These are phyloP conservation scores for Athripsodes cinereus DNA, from an alignment of 2,888 invertebrate species.

Conservation along the genomic window DNA sequence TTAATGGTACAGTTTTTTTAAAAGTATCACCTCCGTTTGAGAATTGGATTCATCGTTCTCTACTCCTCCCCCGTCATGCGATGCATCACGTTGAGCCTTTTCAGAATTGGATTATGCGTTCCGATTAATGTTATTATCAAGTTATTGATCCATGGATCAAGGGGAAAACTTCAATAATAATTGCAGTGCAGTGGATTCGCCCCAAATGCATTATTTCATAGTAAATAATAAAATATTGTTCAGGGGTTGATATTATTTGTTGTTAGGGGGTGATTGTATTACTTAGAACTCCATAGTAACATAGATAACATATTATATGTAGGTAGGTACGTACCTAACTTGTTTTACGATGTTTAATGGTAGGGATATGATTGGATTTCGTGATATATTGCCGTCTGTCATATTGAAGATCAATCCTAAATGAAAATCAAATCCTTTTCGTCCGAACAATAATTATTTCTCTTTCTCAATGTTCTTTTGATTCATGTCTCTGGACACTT, in stretches of 20 bases:
- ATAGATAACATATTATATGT: too few species aligned
- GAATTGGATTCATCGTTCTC: too few species aligned
- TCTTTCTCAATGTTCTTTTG: too few species aligned
- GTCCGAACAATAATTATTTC: too few species aligned
- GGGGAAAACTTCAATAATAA: background rate
- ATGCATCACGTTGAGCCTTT: too few species aligned
- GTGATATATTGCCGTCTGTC: background rate
- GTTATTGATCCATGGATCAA: background rate
- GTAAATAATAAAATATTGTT: conserved; percentile 2
- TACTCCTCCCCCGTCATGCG: too few species aligned
- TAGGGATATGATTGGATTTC: background rate
- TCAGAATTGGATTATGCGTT: too few species aligned
- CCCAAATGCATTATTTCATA: background rate
- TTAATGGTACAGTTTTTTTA: too few species aligned
- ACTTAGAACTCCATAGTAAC: too few species aligned
- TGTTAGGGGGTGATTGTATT: background rate
- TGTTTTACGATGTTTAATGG: background rate
- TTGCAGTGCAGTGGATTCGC: background rate
- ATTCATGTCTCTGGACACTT: too few species aligned
- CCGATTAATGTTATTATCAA: background rate
- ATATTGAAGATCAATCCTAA: background rate
- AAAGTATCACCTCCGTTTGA: too few species aligned
- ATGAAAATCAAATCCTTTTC: too few species aligned
- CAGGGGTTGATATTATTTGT: background rate
- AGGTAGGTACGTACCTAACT: background rate